Base-by-base conservation (phyloP, 2,888 invertebrate species). In the Sphecodes monilicornis region DNA sequence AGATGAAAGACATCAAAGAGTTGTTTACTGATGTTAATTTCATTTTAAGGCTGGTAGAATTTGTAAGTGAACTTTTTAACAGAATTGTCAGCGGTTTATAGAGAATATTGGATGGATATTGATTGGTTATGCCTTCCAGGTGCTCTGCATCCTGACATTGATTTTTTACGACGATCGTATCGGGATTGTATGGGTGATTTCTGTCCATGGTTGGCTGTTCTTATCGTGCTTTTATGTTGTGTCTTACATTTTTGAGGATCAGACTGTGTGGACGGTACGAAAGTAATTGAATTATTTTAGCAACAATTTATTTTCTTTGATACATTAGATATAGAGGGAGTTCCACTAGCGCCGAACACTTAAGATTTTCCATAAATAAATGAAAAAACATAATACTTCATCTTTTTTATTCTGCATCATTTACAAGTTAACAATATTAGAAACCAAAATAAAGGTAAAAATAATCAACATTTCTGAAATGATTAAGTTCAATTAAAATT, bases 191-290 rank as follows among this genome's bases (percentile, higher is more conserved):
- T 43, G 43, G 70, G 70, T 71, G 22, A 22, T 71, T 5, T 10
- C 70, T 22, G 10, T 46, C 46, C 70, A 71, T 32, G 70, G 70
- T 11, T 71, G 70, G 70, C 18, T 46, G 22, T 71, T 32, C 32
- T 32, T 71, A 32, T 46, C 70, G 1, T 46, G 32, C 11, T 71
- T 71, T 16, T 50, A 71, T 71, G 0, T 71, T 5, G 32, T 50
- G 32, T 71, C 70, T 18, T 71, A 71, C 46, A 32, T 71, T 10
- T 46, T 41, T 18, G 70, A 71, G 46, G 70, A 71, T 4, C 70
- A 46, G 32, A 22, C 22, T 10, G 11, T 46, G 46, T 71, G 70
- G 70, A 32, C 32, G 70, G 70, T 71, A 46, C 32, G 70, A 26
- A 71, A 32, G 22, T 70, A 70, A 29, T 70, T 46, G 29, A 46